Conservation (phyloP, 2,888 invertebrate species). For the Quadroppia sp. region DNA sequence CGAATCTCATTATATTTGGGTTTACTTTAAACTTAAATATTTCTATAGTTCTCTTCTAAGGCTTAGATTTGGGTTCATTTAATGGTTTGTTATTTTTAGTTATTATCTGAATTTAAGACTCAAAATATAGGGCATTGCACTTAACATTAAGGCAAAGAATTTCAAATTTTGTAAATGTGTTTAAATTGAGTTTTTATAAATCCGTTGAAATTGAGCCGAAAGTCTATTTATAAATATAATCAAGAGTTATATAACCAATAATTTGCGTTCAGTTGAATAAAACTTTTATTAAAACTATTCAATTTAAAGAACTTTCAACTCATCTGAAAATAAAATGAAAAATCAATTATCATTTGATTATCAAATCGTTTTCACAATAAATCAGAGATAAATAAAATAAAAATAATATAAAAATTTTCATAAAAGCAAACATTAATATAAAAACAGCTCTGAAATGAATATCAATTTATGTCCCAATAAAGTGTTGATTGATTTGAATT, state of each 20-base stretch:
- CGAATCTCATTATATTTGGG: not conserved
- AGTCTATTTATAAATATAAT: slow-evolving; percentile 11
- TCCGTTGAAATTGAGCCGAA: not conserved
- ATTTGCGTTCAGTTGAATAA: not conserved
- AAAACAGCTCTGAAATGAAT: no score
- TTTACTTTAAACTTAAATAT: not conserved
- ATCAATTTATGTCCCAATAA: no score
- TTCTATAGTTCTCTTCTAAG: not conserved
- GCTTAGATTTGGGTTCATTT: slow-evolving; percentile 7
- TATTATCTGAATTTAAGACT: slow-evolving; percentile 3
- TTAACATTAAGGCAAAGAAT: not conserved
- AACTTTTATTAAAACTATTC: not conserved
- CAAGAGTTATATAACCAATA: not conserved
- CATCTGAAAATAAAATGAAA: not conserved
- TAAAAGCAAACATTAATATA: no score
- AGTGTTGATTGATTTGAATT: no score
- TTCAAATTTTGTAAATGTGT: not conserved
- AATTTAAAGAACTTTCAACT: no score
- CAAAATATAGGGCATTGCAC: slow-evolving; percentile 25
- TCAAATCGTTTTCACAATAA: no score
- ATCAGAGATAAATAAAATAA: no score
- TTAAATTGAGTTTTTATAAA: not conserved
- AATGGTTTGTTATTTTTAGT: slow-evolving; percentile 25
- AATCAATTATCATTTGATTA: no score
- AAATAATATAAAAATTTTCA: no score